Percentiles rank a stretch among this genome's conserved stretches.
Evolutionary conservation across 37 sponge, comb jelly and placozoan species (phyloP).

Genomic region (Lycopodina hypogea): DNA sequence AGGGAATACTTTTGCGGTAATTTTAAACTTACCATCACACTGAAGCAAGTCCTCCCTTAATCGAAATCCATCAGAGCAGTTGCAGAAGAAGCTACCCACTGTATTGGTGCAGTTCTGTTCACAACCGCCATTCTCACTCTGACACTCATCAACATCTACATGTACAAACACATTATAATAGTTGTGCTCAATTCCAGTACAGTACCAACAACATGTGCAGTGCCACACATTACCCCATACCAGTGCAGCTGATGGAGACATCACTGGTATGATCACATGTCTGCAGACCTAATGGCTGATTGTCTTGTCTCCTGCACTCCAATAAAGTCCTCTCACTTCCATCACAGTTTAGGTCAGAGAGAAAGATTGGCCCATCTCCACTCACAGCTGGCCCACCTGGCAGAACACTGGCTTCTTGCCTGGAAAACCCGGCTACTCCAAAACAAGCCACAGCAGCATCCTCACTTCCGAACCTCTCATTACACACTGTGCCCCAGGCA

Average conservation of each 20-base stretch:
- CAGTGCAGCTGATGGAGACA: conserved; percentile 18
- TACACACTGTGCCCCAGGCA: too few relatives aligned
- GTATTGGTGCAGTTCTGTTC: conserved; percentile 27
- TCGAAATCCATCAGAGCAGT: conserved; percentile 18
- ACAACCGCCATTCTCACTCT: conserved; percentile 24
- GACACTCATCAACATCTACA: conserved; percentile 42
- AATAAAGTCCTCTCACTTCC: conserved; percentile 16
- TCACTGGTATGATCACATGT: conserved; percentile 25
- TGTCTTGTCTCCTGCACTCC: neutral
- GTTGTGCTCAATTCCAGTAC: too few relatives aligned
- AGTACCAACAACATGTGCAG: neutral
- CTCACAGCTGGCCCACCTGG: neutral
- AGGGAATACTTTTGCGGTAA: too few relatives aligned
- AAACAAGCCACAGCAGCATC: conserved; percentile 24
- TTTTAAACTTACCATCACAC: neutral
- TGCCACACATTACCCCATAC: too few relatives aligned
- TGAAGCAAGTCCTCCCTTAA: neutral
- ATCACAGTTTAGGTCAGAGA: conserved; percentile 16
- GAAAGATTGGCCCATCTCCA: conserved; percentile 18
- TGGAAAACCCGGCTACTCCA: neutral
- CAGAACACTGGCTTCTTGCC: neutral
- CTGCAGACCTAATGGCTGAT: conserved; percentile 3
- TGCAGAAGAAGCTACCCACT: conserved; percentile 20
- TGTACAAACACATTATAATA: too few relatives aligned
- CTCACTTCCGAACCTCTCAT: neutral